A percentile compares a stretch with the other conserved stretches of the same genome.
Evolutionary conservation across 2,888 invertebrate species (phyloP).

Genomic region (Aphidius colemani): DNA sequence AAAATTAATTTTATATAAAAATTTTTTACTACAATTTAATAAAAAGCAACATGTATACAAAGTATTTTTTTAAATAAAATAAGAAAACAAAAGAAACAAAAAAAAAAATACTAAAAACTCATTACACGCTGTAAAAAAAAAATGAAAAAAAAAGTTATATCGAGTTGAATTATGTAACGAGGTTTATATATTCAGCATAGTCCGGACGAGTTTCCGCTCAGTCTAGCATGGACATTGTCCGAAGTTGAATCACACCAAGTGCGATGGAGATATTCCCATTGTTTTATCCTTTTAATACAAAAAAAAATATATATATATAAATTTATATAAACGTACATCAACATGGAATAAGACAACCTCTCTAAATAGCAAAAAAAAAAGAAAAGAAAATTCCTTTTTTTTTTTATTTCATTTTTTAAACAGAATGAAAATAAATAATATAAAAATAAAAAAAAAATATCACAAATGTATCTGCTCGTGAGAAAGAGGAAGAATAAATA

Average conservation of each 20-base stretch:
- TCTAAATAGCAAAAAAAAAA: too few relatives aligned
- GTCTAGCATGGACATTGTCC: slow-evolving; percentile 46
- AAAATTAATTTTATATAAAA: too few relatives aligned
- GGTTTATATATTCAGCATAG: slow-evolving; percentile 16
- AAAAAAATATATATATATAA: too few relatives aligned
- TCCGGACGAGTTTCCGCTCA: slow-evolving; percentile 46
- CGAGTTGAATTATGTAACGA: slow-evolving; percentile 48
- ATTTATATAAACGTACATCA: too few relatives aligned
- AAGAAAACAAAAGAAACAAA: slow-evolving; percentile 20
- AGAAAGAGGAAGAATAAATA: not conserved
- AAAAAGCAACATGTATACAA: not conserved
- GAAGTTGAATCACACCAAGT: slow-evolving; percentile 23
- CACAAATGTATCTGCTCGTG: not conserved
- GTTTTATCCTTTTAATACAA: not conserved
- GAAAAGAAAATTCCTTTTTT: not conserved
- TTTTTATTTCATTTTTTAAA: not conserved
- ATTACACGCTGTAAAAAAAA: slow-evolving; percentile 35
- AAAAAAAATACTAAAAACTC: slow-evolving; percentile 30
- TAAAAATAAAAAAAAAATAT: not conserved
- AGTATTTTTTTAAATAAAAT: slow-evolving; percentile 9
- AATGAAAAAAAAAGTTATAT: slow-evolving; percentile 18
- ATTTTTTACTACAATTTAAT: not conserved
- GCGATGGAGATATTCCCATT: slow-evolving; percentile 29
- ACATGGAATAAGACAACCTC: too few relatives aligned
- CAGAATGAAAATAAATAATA: not conserved